Percentiles rank a stretch among this genome's conserved stretches.
Conservation (phyloP, 2,888 invertebrate species). For the Rhimphoctona megacephalus region DNA sequence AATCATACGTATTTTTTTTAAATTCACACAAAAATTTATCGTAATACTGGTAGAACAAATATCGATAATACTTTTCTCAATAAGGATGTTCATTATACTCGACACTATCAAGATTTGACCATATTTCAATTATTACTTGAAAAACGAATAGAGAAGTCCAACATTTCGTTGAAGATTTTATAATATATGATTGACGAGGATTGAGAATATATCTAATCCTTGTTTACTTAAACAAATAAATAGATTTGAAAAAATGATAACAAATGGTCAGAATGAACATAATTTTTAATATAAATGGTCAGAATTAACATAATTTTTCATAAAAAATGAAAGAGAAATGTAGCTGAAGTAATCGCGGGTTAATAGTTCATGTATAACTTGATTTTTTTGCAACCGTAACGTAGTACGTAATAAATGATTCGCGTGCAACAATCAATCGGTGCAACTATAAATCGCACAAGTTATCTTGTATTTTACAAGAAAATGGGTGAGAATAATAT, state of each 20-base stretch:
- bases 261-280: background rate
- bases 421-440: conserved; percentile 25
- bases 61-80: too few species aligned
- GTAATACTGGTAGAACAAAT: too few species aligned
- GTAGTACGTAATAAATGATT: conserved; percentile 1
- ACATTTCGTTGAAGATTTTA: too few species aligned
- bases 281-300: background rate
- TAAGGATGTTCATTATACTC: too few species aligned
- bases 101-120: too few species aligned
- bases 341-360: background rate
- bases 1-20: background rate
- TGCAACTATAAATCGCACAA: background rate
- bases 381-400: conserved; percentile 14
- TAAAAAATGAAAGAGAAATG: background rate
- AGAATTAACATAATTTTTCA: background rate
- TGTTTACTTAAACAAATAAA: too few species aligned
- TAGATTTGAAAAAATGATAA: background rate
- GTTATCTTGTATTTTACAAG: conserved; percentile 21
- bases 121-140: too few species aligned
- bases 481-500: conserved; percentile 8
- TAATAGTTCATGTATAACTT: background rate
- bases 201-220: too few species aligned
- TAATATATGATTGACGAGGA: too few species aligned
- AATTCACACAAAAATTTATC: background rate
- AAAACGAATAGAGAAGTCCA: too few species aligned